Evolutionary conservation across 1,140 invertebrate species (phyloP).

Genomic region (Telenomus remus): DNA sequence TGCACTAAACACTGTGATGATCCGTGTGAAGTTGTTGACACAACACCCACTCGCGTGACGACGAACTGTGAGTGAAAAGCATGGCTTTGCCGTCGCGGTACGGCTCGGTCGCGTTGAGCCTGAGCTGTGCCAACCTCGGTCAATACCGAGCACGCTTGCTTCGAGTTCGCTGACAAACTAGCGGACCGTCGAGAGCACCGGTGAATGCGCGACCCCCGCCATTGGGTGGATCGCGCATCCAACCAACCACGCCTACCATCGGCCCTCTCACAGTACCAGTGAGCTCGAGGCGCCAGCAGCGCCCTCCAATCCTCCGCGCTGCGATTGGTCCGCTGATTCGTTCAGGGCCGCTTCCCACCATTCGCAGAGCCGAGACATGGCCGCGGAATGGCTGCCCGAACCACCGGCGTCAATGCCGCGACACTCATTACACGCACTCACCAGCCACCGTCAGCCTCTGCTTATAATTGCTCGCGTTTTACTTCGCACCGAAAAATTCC

Average conservation of each 20-base stretch:
- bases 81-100: neutral
- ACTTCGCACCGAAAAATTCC: slow-evolving; percentile 17
- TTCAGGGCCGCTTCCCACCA: slow-evolving; percentile 57
- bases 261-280: slow-evolving; percentile 12
- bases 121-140: slow-evolving; percentile 17
- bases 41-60: slow-evolving; percentile 7
- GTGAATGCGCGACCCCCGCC: slow-evolving; percentile 47
- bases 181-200: slow-evolving; percentile 60
- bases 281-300: slow-evolving; percentile 46
- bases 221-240: slow-evolving; percentile 18
- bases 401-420: slow-evolving; percentile 38
- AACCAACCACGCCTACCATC: slow-evolving; percentile 59
- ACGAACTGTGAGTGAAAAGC: neutral
- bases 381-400: slow-evolving; percentile 71
- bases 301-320: slow-evolving; percentile 9
- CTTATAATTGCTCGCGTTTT: slow-evolving; percentile 18
- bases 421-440: slow-evolving; percentile 11
- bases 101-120: slow-evolving; percentile 32
- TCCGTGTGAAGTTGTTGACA: too few relatives aligned
- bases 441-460: slow-evolving; percentile 3
- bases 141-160: slow-evolving; percentile 64
- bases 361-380: slow-evolving; percentile 57
- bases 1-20: too few relatives aligned
- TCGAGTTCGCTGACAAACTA: slow-evolving; percentile 70
- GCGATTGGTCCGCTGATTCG: slow-evolving; percentile 48